phyloP scores from a whole-genome alignment of 2,888 invertebrate species.

The Leptopilina myrica region DNA sequence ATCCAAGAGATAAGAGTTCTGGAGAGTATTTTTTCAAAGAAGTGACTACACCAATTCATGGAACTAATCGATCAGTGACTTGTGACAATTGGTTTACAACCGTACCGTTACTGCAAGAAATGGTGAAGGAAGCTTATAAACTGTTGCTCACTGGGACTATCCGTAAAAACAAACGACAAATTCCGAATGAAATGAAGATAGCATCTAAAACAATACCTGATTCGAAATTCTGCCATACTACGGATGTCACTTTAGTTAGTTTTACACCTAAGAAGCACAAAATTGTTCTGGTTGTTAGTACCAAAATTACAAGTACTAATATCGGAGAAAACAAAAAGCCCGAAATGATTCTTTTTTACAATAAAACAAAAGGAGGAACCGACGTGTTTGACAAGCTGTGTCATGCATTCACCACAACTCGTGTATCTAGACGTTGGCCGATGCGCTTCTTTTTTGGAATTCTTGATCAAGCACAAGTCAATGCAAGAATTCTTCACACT shows the following conservation, averaged over 20 bases:
- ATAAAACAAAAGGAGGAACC: slow-evolving; percentile 37
- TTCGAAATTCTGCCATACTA: slow-evolving; percentile 43
- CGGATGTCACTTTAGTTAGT: background rate
- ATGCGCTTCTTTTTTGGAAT: slow-evolving; percentile 28
- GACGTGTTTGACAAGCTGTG: slow-evolving; percentile 8
- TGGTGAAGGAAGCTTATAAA: slow-evolving; percentile 45
- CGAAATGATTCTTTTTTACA: background rate
- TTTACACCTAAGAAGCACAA: slow-evolving; percentile 40
- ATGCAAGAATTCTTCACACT: too few species aligned
- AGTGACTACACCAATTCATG: slow-evolving; percentile 51
- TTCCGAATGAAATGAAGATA: slow-evolving; percentile 48
- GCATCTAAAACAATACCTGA: slow-evolving; percentile 42
- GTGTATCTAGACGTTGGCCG: slow-evolving; percentile 21
- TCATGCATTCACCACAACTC: slow-evolving; percentile 23
- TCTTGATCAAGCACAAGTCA: slow-evolving; percentile 10
- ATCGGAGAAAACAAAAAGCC: background rate
- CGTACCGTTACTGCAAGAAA: slow-evolving; percentile 46
- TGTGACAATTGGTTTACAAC: slow-evolving; percentile 58
- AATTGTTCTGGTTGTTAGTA: slow-evolving; percentile 36
- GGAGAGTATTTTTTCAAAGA: background rate
- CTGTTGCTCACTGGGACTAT: slow-evolving; percentile 52
- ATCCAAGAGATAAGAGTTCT: too few species aligned
- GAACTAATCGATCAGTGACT: slow-evolving; percentile 50
- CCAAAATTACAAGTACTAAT: background rate
- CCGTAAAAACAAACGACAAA: slow-evolving; percentile 54